Evolutionary conservation across 2,888 invertebrate genomes (phyloP).

Genomic region (Rapana venosa): DNA sequence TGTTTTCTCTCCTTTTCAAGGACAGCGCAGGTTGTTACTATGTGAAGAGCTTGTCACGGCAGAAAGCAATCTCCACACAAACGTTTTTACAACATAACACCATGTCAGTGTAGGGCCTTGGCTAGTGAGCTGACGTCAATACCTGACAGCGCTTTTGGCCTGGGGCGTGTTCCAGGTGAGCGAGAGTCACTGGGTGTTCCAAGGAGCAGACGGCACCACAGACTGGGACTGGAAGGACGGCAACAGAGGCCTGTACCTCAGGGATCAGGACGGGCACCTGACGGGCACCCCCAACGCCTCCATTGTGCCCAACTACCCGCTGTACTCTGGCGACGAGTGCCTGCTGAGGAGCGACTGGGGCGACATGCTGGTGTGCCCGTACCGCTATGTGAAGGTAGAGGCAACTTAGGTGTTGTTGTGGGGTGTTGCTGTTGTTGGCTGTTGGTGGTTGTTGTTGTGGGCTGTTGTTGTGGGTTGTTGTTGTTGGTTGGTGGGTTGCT

Average conservation of each 20-base stretch:
- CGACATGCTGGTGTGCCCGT: conserved; percentile 28
- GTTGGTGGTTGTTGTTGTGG: too few species aligned
- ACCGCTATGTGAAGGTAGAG: conserved; percentile 33
- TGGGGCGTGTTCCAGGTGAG: too few species aligned
- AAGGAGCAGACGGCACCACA: neutral
- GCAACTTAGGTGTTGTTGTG: neutral
- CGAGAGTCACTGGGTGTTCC: conserved; percentile 34
- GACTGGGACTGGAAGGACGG: conserved; percentile 29
- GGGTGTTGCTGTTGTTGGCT: neutral
- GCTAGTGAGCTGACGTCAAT: too few species aligned
- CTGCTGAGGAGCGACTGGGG: conserved; percentile 17
- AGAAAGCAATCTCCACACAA: too few species aligned
- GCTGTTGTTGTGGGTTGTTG: too few species aligned
- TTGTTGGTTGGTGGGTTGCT: too few species aligned
- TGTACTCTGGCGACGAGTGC: conserved; percentile 34
- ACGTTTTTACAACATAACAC: too few species aligned
- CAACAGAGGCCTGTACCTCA: neutral
- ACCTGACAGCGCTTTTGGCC: too few species aligned
- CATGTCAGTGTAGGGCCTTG: too few species aligned
- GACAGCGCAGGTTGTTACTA: too few species aligned
- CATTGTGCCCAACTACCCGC: conserved; percentile 20
- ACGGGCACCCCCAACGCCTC: conserved; percentile 31
- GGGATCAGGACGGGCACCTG: conserved; percentile 31
- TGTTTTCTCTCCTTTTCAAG: too few species aligned
- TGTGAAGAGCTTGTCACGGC: too few species aligned